Base-by-base conservation (phyloP, 2,888 invertebrate genomes). In the Ephialtes manifestator region DNA sequence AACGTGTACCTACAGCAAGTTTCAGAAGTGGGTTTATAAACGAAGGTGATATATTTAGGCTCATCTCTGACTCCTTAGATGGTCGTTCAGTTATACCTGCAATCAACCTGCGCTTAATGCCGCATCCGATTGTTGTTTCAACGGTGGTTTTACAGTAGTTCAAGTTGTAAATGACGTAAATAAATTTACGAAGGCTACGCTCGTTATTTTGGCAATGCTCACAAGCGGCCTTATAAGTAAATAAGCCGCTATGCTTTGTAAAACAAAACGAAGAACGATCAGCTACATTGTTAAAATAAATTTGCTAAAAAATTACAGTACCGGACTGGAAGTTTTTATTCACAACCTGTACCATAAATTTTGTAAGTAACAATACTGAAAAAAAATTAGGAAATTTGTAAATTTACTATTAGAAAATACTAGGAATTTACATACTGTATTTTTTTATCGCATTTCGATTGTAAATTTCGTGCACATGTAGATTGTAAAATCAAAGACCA, bases 1-100 rank as follows among this genome's bases (percentile, higher is more conserved):
- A 68, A 31, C 15, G 11, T 58, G 28, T 48, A 18, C 10, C 10
- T 58, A 28, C 58, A 28, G 28, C 28, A 76, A n/a, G 75, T 70
- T 80, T 77, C 72, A 72, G 76, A 65, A 72, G 70, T 46, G 31
- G 39, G 67, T 48, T 43, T 31, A 46, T 35, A 81, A 81, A 78
- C 81, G 78, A 83, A 83, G 83, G 85, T 86, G 85, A 88, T 86
- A 87, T 85, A 88, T 87, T 87, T 83, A 87, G 86, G 82, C 86
- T 81, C 84, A 81, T 72, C 83, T 83, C 85, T 80, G 39, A 39
- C 85, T 88, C 86, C 86, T 86, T 87, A 85, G 84, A 86, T 85
- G 87, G 83, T 81, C 68, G 74, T 78, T 39, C 81, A 72, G 77
- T 77, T 81, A 77, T 68, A n/a, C n/a, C 51, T 24, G 78, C 81